Evolutionary conservation across 2,888 invertebrate species (phyloP), one percentile per base, ranked within the genome.

Genomic region (Phania funesta): DNA sequence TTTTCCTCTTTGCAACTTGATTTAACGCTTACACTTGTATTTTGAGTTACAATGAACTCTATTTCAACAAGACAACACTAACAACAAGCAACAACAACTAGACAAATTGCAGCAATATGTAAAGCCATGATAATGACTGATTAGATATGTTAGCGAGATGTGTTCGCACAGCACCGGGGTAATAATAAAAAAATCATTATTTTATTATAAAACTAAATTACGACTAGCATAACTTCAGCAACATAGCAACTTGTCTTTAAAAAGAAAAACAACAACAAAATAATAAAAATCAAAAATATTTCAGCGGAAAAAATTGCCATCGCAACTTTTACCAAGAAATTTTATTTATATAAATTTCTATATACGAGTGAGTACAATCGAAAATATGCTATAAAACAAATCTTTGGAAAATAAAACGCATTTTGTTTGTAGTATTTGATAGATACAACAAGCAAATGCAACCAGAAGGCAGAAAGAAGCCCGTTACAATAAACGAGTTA

Each of bases 11-110:
- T 20, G 26, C 38, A 52, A 38, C 52, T 52, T 26, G 50, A 18
- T 62, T 73, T 52, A 38, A 20, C 46, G 54, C 48, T 75, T 67
- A 58, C 67, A 67, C 75, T 75, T 75, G 75, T 22, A 76, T 41
- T 76, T 58, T 32, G 29, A 54, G 81, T 82, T 82, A 74, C 82
- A 82, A 82, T 82, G 82, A 82, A 82, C 82, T 82, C 74, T 82
- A 77, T 48, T 65, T 13, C 65, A 80, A 62, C 54, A 77, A 56
- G 70, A 22, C 32, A 65, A 71, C 64, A 48, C 3, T 16, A 71
- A 41, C 38, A 62, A 46, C 22, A 60, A 60, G n/a, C 22, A 54
- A 13, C 71, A 32, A 26, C 46, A 73, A 50, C 18, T 58, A 70
- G 50, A 75, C 82, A 82, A 74, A 68, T 75, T 74, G 78, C 82